Evolutionary conservation across 1,140 invertebrate genomes (phyloP).

Genomic region (Camponotus floridanus): DNA sequence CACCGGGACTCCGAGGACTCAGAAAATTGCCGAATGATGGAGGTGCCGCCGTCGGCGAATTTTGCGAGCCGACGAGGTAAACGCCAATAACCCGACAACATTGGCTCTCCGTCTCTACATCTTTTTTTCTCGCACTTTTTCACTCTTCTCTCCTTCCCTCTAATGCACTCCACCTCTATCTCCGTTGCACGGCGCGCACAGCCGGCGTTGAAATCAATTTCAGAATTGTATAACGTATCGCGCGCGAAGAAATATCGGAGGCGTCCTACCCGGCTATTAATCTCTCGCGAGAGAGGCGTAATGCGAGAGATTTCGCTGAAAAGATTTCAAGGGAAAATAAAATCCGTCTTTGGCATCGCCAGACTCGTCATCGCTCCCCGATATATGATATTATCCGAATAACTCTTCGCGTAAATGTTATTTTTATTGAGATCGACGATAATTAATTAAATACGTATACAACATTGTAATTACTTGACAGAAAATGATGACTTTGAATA

Average conservation of each 20-base stretch:
- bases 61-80: conserved; percentile 55
- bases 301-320: conserved; percentile 15
- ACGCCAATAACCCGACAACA: conserved; percentile 49
- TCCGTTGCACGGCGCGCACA: not conserved
- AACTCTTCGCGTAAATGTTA: not conserved
- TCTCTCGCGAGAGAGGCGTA: conserved; percentile 11
- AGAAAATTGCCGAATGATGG: conserved; percentile 62
- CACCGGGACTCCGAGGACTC: conserved; percentile 26
- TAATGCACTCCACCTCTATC: not conserved
- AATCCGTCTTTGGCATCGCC: not conserved
- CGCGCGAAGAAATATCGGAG: conserved; percentile 41
- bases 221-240: conserved; percentile 45
- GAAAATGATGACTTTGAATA: not conserved
- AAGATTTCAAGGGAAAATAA: conserved; percentile 28
- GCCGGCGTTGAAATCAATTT: conserved; percentile 64
- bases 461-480: not conserved
- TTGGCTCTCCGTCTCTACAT: not conserved
- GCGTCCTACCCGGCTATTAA: conserved; percentile 45
- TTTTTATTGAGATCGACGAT: not conserved
- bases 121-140: not conserved
- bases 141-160: not conserved
- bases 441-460: not conserved
- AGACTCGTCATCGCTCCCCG: not conserved
- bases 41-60: conserved; percentile 56
- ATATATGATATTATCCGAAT: not conserved